Conservation (phyloP, 2,888 invertebrate genomes). For the Drosophila melanosoma region DNA sequence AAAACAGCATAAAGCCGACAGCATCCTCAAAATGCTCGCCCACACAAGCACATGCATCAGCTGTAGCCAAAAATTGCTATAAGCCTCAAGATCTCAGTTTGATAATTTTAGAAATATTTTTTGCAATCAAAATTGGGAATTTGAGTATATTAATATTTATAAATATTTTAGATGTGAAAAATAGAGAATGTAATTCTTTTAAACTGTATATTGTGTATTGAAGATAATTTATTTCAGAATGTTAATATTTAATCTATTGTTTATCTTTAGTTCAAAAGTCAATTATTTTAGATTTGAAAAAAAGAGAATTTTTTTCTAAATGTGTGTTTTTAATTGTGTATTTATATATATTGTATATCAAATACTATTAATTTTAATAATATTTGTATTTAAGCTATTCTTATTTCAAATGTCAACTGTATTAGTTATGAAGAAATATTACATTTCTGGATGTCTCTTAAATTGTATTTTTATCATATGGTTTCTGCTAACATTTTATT, state of each 20-base stretch:
- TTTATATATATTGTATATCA: no score
- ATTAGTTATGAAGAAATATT: background rate
- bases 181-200: no score
- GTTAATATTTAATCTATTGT: background rate
- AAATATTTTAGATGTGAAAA: no score
- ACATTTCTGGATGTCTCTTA: background rate
- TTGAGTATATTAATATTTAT: background rate
- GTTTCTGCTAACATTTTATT: background rate
- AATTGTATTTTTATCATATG: background rate
- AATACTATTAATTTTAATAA: no score
- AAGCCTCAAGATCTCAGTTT: background rate
- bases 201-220: no score
- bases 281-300: background rate
- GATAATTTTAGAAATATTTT: background rate
- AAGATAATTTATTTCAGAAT: background rate
- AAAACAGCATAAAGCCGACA: slow-evolving; percentile 80
- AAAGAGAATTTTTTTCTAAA: no score
- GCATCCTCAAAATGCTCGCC: slow-evolving; percentile 55
- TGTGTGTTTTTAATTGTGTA: no score
- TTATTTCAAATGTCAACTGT: background rate
- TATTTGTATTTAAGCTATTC: background rate
- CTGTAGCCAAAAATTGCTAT: slow-evolving; percentile 3
- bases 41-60: slow-evolving; percentile 48
- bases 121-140: background rate
- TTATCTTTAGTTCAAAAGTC: background rate